Percentiles rank a stretch among this genome's conserved stretches.
Conservation (phyloP, 2,888 invertebrate genomes). For the Dromius quadrimaculatus region DNA sequence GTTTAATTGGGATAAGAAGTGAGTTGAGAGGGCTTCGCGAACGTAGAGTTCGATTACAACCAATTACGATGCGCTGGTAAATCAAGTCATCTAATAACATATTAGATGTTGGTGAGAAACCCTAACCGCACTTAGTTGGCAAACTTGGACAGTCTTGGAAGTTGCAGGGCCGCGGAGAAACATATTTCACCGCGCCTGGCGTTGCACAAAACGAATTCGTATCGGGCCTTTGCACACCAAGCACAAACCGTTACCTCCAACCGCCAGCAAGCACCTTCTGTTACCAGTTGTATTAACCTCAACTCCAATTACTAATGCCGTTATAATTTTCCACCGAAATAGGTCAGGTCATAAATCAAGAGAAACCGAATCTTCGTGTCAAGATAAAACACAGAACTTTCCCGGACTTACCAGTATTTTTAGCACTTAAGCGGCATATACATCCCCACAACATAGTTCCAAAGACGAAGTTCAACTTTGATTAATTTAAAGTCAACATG, state of each 20-base stretch:
- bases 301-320: conserved; percentile 52
- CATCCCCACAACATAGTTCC: too few species aligned
- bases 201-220: conserved; percentile 57
- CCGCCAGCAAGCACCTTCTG: conserved; percentile 1
- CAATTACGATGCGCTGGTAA: conserved; percentile 59
- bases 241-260: not conserved
- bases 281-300: conserved; percentile 39
- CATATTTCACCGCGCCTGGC: conserved; percentile 61
- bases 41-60: conserved; percentile 51
- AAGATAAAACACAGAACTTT: conserved; percentile 53
- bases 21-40: conserved; percentile 12
- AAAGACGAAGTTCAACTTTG: too few species aligned
- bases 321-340: conserved; percentile 53
- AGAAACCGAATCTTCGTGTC: conserved; percentile 52
- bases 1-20: conserved; percentile 30
- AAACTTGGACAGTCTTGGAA: conserved; percentile 63
- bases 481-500: too few species aligned
- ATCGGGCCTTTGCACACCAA: conserved; percentile 54
- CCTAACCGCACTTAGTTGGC: conserved; percentile 56
- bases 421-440: conserved; percentile 44
- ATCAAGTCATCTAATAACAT: conserved; percentile 65
- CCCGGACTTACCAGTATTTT: conserved; percentile 51
- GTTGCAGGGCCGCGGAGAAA: conserved; percentile 62
- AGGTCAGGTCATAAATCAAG: conserved; percentile 54
- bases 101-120: conserved; percentile 63